Evolutionary conservation across 2,797 vertebrate genomes (phyloP).

Genomic region (Cheirogaleus major): DNA sequence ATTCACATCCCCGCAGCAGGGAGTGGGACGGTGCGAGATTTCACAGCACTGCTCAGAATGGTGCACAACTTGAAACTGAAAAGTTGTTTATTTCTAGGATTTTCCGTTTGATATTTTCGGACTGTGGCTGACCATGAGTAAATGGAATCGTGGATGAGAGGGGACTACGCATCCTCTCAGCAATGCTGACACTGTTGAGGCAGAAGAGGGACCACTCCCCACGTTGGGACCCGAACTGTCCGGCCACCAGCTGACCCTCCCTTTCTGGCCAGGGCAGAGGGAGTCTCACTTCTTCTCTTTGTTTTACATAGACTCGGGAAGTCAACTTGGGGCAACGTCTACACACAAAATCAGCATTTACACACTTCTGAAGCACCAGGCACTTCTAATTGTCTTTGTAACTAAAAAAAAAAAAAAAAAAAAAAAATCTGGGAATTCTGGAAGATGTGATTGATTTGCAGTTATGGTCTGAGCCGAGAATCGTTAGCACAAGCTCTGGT

Average conservation of each 20-base stretch:
- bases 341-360: background rate
- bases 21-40: background rate
- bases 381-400: background rate
- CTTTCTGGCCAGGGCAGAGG: background rate
- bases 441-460: no score
- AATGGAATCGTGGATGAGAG: background rate
- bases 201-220: background rate
- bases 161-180: background rate
- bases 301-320: background rate
- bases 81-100: background rate
- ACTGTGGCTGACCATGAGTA: background rate
- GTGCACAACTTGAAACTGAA: background rate
- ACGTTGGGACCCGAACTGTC: background rate
- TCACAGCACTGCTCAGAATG: background rate
- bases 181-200: background rate
- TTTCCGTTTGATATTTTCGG: background rate
- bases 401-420: background rate
- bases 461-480: background rate
- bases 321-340: background rate
- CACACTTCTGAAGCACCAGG: background rate
- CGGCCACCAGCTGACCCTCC: rapidly evolving
- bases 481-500: background rate
- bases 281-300: background rate
- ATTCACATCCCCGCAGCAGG: rapidly evolving
- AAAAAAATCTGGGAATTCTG: background rate